Conservation (phyloP, 1,140 invertebrate species). For the Euwallacea similis region DNA sequence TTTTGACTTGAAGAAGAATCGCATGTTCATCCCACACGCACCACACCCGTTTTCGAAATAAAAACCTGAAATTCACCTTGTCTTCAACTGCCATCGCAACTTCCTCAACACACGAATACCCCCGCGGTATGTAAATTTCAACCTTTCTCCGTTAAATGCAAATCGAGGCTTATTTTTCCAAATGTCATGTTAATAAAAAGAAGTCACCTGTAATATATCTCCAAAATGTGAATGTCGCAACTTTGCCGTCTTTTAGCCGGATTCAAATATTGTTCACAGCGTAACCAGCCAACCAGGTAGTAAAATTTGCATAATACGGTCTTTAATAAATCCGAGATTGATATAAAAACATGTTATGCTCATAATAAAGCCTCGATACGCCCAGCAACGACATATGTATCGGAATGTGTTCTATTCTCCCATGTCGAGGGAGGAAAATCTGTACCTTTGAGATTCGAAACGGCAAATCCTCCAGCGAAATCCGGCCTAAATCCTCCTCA, state of each 20-base stretch:
- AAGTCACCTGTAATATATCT: too few species aligned
- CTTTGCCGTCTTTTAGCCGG: neutral
- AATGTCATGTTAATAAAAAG: too few species aligned
- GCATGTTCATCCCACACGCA: too few species aligned
- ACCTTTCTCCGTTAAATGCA: too few species aligned
- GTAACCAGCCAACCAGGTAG: neutral
- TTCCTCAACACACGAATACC: too few species aligned
- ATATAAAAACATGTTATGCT: slow-evolving; percentile 2
- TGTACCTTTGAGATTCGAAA: neutral
- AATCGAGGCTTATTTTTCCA: too few species aligned
- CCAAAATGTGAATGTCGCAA: neutral
- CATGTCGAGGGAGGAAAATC: neutral
- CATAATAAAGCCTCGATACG: neutral
- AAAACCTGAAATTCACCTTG: too few species aligned
- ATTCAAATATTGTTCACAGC: neutral
- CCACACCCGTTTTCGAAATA: too few species aligned
- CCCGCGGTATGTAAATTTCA: too few species aligned
- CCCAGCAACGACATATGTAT: neutral
- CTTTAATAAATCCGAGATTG: slow-evolving; percentile 10
- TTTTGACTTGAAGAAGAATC: too few species aligned
- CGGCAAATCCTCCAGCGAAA: slow-evolving; percentile 12
- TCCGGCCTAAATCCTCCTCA: slow-evolving; percentile 16
- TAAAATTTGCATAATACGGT: slow-evolving; percentile 10
- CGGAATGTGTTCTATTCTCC: neutral
- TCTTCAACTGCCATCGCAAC: too few species aligned